Base-by-base conservation (phyloP, 2,888 invertebrate genomes). In the Eupithecia inturbata region DNA sequence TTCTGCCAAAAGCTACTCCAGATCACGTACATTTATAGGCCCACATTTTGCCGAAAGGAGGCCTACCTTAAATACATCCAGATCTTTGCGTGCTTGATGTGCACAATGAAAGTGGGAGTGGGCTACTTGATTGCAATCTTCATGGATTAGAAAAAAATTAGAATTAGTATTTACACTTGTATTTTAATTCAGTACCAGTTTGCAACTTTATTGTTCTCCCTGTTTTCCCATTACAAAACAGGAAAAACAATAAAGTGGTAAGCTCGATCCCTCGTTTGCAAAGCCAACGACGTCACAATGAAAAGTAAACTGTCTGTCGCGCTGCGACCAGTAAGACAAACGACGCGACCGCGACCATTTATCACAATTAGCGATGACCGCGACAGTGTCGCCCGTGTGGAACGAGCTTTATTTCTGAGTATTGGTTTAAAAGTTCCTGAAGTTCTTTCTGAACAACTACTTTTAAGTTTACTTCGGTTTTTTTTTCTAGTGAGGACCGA, bases 341-440 rank as follows among this genome's bases (percentile, higher is more conserved):
- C 88, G 93, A 91, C 82, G 85, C 84, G 85, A 87, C 87, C 86
- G 79, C 81, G 72, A 72, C 79, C 89, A 92, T 94, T 92, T 86
- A 92, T 94, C 92, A 93, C 92, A 93, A 94, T 93, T 93, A 93
- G 90, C 82, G 87, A 83, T 84, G 87, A 85, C 85, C 86, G 80
- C 83, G 83, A 81, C 81, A 82, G 71, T 71, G 79, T 81, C 77
- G 85, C 81, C 78, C 80, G 83, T 84, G 80, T 82, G 83, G 79
- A 83, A 78, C 81, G 78, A 74, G 76, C 83, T 84, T 84, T 82
- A 81, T 81, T 81, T 83, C 79, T 74, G 76, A 71, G 78, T 81
- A 70, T 70, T 53, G 77, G 78, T 41, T 64, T 66, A 62, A 62
- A 62, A 62, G 62, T 9, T 62, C 28, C 62, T 26, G 22, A 26